phyloP scores from a whole-genome alignment of 2,113 vertebrate genomes.

The Trachemys scripta region DNA sequence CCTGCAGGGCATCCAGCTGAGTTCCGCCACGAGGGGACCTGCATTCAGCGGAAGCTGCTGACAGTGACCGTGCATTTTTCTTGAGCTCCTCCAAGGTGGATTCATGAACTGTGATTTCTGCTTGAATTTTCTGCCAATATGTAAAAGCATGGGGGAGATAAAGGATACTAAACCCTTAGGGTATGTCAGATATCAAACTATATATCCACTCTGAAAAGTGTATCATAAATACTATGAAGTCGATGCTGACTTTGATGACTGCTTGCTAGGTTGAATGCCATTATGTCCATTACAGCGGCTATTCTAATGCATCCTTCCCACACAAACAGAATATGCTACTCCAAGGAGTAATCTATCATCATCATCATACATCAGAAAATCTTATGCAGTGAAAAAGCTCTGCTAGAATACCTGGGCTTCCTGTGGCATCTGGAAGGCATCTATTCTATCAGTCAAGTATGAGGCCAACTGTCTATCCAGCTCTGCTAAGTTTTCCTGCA shows the following conservation, averaged over 20 bases:
- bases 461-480: constrained; percentile 93
- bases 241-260: neutral
- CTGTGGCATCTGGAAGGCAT: constrained; percentile 93
- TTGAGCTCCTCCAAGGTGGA: constrained; percentile 90
- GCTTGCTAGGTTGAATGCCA: neutral
- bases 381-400: neutral
- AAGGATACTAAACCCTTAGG: neutral
- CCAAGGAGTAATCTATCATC: neutral
- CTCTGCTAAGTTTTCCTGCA: constrained; percentile 90
- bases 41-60: constrained; percentile 82
- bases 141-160: neutral
- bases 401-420: constrained; percentile 90
- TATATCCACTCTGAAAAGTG: neutral
- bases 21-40: constrained; percentile 86
- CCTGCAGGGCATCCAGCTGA: constrained; percentile 92
- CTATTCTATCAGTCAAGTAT: constrained; percentile 94
- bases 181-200: neutral
- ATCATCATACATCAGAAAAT: neutral
- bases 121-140: constrained; percentile 87
- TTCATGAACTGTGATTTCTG: constrained; percentile 92
- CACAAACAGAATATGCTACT: neutral
- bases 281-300: neutral
- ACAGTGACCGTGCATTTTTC: constrained; percentile 83
- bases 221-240: neutral
- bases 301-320: neutral